Percentiles rank a stretch among this genome's conserved stretches.
Evolutionary conservation across 2,888 invertebrate species (phyloP).

Genomic region (Chymomyza procnemis): DNA sequence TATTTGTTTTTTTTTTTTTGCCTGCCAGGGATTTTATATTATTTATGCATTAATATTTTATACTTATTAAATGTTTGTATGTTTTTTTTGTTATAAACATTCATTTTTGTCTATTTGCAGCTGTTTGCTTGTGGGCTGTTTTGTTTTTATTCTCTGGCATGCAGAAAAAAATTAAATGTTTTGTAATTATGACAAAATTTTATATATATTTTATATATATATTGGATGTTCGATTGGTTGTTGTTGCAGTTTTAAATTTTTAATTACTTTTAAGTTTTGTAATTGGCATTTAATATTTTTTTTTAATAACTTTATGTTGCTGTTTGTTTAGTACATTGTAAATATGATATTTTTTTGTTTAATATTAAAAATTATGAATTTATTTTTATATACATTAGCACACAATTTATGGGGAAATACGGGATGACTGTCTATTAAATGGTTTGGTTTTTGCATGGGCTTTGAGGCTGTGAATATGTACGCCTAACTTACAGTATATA

Average conservation of each 20-base stretch:
- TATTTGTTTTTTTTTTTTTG: constrained; percentile 1
- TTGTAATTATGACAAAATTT: neutral
- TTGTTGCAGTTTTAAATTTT: constrained; percentile 12
- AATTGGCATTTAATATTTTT: constrained; percentile 25
- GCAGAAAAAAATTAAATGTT: constrained; percentile 25
- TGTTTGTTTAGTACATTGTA: constrained; percentile 52
- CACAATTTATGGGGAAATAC: neutral
- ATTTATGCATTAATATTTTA: constrained; percentile 15
- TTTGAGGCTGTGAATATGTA: constrained; percentile 48
- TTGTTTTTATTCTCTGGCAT: constrained; percentile 4
- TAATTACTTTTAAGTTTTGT: constrained; percentile 26
- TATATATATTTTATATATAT: constrained; percentile 32
- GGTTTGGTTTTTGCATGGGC: constrained; percentile 16
- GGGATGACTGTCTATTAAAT: constrained; percentile 3
- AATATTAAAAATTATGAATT: constrained; percentile 41
- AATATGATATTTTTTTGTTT: constrained; percentile 19
- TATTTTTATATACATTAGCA: constrained; percentile 3
- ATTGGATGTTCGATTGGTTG: constrained; percentile 36
- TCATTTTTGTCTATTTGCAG: no score
- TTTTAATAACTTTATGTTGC: constrained; percentile 26
- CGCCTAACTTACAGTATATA: constrained; percentile 34
- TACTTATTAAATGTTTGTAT: constrained; percentile 1
- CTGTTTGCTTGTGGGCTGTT: constrained; percentile 1
- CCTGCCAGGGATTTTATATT: constrained; percentile 10
- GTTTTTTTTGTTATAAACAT: neutral